Evolutionary conservation across 1,140 invertebrate species (phyloP).

Genomic region (Belonocnema kinseyi): DNA sequence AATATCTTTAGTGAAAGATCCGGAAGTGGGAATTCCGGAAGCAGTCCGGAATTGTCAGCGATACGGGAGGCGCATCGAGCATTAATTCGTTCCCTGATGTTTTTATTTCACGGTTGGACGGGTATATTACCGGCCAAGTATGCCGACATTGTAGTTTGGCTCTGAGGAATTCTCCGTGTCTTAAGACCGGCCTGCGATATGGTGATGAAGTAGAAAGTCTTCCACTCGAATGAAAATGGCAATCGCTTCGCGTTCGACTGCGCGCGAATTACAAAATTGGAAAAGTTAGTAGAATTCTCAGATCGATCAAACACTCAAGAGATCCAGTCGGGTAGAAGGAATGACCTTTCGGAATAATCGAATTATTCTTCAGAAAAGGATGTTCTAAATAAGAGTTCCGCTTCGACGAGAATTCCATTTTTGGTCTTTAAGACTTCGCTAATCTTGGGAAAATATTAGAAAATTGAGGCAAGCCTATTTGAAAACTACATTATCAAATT

Average conservation of each 20-base stretch:
- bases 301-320: conserved; percentile 5
- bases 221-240: conserved; percentile 6
- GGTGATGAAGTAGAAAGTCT: conserved; percentile 33
- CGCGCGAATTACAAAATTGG: conserved; percentile 14
- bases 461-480: too few relatives aligned
- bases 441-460: neutral
- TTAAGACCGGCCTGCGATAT: conserved; percentile 3
- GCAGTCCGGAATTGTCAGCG: conserved; percentile 12
- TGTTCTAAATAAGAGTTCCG: conserved; percentile 7
- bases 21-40: conserved; percentile 7
- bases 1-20: conserved; percentile 18
- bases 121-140: neutral
- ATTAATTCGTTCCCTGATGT: neutral
- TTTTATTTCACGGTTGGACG: conserved; percentile 19
- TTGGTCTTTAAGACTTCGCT: neutral
- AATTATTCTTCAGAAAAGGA: neutral
- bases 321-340: neutral
- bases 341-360: conserved; percentile 16
- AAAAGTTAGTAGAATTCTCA: neutral
- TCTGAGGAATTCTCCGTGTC: neutral
- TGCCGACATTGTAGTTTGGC: conserved; percentile 19
- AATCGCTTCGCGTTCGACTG: neutral
- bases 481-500: too few relatives aligned
- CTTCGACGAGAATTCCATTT: neutral
- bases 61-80: too few relatives aligned